Evolutionary conservation across 2,797 vertebrate genomes (phyloP).

Genomic region (Falco novaeseelandiae): DNA sequence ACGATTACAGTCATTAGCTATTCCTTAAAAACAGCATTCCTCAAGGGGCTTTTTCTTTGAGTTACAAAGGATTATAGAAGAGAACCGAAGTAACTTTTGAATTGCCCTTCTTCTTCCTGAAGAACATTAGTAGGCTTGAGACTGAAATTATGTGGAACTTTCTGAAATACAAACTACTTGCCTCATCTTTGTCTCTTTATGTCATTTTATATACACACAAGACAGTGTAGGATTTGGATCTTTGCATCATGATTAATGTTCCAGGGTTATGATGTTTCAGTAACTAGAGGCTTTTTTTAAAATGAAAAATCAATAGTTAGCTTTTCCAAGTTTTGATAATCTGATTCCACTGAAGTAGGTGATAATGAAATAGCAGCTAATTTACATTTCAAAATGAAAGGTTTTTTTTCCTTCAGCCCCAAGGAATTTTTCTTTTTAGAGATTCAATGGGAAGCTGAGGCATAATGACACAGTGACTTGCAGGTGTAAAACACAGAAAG

Average conservation of each 20-base stretch:
- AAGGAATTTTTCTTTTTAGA: not conserved
- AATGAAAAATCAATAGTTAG: slow-evolving; percentile 48
- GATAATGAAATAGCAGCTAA: slow-evolving; percentile 35
- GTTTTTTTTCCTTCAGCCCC: not conserved
- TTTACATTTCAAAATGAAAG: slow-evolving; percentile 58
- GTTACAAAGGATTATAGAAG: not conserved
- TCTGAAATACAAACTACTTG: not conserved
- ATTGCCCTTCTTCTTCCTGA: not conserved
- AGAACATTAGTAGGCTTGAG: not conserved
- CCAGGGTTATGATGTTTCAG: not conserved
- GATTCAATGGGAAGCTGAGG: not conserved
- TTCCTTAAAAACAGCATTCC: not conserved
- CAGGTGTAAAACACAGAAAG: not conserved
- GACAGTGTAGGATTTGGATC: not conserved
- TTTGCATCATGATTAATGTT: not conserved
- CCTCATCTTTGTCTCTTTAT: not conserved
- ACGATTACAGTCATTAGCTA: not conserved
- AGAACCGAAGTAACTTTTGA: not conserved
- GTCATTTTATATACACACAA: not conserved
- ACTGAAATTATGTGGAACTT: not conserved
- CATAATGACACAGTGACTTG: not conserved
- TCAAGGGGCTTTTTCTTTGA: not conserved
- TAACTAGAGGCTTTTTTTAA: not conserved
- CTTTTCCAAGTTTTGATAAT: slow-evolving; percentile 58
- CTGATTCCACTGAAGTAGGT: slow-evolving; percentile 12